A percentile compares a stretch with the other conserved stretches of the same genome.
Evolutionary conservation across 2,888 invertebrate genomes (phyloP).

Genomic region (Caenorhabditis macrosperma): DNA sequence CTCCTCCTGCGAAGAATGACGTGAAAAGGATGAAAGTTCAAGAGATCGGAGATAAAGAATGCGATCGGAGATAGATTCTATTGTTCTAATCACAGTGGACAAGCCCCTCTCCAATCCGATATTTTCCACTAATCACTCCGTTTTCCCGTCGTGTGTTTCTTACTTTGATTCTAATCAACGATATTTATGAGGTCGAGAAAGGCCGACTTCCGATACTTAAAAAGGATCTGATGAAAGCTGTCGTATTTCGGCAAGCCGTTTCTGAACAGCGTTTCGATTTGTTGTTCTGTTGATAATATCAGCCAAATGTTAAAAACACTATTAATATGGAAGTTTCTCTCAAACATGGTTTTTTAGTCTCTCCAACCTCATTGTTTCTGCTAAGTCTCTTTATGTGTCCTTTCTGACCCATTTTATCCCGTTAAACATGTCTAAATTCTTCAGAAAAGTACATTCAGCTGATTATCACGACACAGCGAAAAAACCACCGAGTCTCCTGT

Average conservation of each 20-base stretch:
- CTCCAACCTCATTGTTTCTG: background rate
- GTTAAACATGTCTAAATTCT: background rate
- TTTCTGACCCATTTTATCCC: slow-evolving; percentile 21
- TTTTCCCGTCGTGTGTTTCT: slow-evolving; percentile 10
- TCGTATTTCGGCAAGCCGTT: no score
- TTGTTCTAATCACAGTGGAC: slow-evolving; percentile 20
- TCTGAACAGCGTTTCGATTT: no score
- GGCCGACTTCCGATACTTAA: background rate
- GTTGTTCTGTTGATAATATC: no score
- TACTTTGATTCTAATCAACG: slow-evolving; percentile 14
- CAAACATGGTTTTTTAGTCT: no score
- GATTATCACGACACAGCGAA: slow-evolving; percentile 33
- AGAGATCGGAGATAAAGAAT: slow-evolving; percentile 51
- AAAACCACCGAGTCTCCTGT: slow-evolving; percentile 20
- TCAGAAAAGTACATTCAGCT: slow-evolving; percentile 37
- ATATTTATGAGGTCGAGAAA: slow-evolving; percentile 7
- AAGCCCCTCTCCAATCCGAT: slow-evolving; percentile 5
- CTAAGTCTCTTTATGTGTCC: background rate
- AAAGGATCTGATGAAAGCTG: background rate
- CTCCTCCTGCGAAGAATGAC: slow-evolving; percentile 85
- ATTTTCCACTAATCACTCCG: slow-evolving; percentile 24
- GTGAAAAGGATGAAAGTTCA: slow-evolving; percentile 50
- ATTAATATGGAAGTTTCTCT: no score
- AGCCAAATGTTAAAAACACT: no score
- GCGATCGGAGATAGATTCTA: slow-evolving; percentile 6